Percentiles rank a stretch among this genome's conserved stretches.
Conservation (phyloP, 2,888 invertebrate genomes). For the Apodemia hepburni region DNA sequence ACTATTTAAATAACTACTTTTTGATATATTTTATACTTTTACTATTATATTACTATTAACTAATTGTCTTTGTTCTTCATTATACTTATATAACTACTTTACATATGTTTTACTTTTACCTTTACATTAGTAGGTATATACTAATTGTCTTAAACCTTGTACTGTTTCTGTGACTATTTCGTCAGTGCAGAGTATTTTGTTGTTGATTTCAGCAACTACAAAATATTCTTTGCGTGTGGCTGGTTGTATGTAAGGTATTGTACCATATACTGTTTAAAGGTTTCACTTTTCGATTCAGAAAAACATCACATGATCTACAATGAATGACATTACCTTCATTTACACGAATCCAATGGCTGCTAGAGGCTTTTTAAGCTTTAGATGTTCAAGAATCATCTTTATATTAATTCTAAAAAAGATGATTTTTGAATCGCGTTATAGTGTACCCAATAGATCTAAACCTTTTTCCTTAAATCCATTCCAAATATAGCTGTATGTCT, state of each 20-base stretch:
- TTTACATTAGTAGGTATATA: no score
- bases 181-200: slow-evolving; percentile 59
- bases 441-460: slow-evolving; percentile 5
- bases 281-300: slow-evolving; percentile 63
- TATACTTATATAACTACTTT: no score
- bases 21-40: no score
- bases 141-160: background rate
- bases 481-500: background rate
- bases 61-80: slow-evolving; percentile 18
- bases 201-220: slow-evolving; percentile 86
- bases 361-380: slow-evolving; percentile 38
- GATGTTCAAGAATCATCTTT: slow-evolving; percentile 20
- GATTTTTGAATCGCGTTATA: slow-evolving; percentile 21
- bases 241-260: slow-evolving; percentile 92
- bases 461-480: background rate
- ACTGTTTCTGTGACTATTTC: background rate
- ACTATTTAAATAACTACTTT: no score
- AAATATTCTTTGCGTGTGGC: slow-evolving; percentile 92
- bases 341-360: slow-evolving; percentile 45
- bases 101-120: no score
- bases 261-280: slow-evolving; percentile 63
- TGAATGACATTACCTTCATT: slow-evolving; percentile 61
- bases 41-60: no score
- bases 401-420: slow-evolving; percentile 26
- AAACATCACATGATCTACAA: slow-evolving; percentile 62